Percentiles rank a stretch among this genome's conserved stretches.
phyloP scores from a whole-genome alignment of 1,140 invertebrate species.

The Procambarus clarkii region DNA sequence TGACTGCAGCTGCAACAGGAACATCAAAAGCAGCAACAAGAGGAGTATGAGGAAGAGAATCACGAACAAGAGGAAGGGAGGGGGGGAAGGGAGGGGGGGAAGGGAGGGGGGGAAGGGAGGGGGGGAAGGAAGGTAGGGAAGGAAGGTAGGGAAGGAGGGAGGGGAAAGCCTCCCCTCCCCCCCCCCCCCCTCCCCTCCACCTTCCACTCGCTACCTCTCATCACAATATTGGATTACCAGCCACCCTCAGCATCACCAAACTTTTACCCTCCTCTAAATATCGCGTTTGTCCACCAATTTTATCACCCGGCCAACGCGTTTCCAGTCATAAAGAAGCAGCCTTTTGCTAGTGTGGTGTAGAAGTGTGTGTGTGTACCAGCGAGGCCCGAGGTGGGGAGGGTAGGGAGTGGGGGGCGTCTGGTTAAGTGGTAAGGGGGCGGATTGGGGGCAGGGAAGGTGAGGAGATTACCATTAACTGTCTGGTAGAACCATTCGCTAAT shows the following conservation, averaged over 20 bases:
- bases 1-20: background rate
- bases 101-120: too few species aligned
- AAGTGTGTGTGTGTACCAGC: too few species aligned
- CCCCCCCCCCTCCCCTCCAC: background rate
- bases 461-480: too few species aligned
- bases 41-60: too few species aligned
- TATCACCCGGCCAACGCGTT: background rate
- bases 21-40: background rate
- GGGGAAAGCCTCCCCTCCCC: background rate
- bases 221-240: constrained; percentile 54
- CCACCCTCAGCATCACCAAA: constrained; percentile 31
- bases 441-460: background rate
- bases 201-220: constrained; percentile 22
- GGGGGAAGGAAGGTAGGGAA: background rate
- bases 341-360: too few species aligned
- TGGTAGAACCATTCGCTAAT: background rate
- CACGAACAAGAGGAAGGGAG: too few species aligned
- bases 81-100: too few species aligned
- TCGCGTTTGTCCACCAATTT: constrained; percentile 18
- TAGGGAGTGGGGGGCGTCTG: background rate
- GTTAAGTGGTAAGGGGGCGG: background rate
- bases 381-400: background rate
- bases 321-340: too few species aligned
- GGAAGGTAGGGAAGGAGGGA: background rate
- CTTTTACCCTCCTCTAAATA: constrained; percentile 31